Evolutionary conservation across 1,140 invertebrate species (phyloP), one percentile per base, ranked within the genome.

Genomic region (Ceratosolen fusciceps): DNA sequence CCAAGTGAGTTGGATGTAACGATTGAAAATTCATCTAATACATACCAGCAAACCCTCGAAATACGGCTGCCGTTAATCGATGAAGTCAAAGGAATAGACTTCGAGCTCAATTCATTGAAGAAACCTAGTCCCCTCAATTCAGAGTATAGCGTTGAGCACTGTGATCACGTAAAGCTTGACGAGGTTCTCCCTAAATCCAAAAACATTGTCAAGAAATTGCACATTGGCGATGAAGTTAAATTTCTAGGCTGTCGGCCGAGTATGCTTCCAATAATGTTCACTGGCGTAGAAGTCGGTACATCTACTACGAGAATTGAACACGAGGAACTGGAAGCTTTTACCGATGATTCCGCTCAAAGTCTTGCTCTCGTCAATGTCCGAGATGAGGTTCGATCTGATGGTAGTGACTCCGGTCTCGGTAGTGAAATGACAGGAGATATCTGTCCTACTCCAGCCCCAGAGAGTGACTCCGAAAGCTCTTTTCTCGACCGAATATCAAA

Each of bases 341-440:
- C 88, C 9, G 89, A 90, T 52, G 89, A 90, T 37, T 90, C 89
- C 0, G 89, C 89, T 0, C 88, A 90, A 62, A 90, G 89, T 49
- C 77, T 90, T 37, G 84, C 88, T 0, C 76, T 90, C 12, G 84
- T 88, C 0, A 87, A 87, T 31, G 82, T 83, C 9, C 84, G 86
- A 12, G 88, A 92, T 54, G 92, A 92, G 74, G 89, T 93, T 8
- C 88, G 94, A 75, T 95, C 94, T 10, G 95, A 96, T 85, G 95
- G 95, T 5, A 96, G 95, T 65, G 95, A 96, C 87, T 96, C 95
- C 1, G 95, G 95, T 0, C 85, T 96, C 34, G 94, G 93, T 1
- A 92, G 91, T 43, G 94, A 95, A 85, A 90, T 92, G 47, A 90
- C 90, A 39, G 92, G 93, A 21, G 91, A 93, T 83, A 70, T 88